These are phyloP conservation scores for Caenorhabditis virilis DNA, from an alignment of 2,888 invertebrate species.

Conservation along the genomic window DNA sequence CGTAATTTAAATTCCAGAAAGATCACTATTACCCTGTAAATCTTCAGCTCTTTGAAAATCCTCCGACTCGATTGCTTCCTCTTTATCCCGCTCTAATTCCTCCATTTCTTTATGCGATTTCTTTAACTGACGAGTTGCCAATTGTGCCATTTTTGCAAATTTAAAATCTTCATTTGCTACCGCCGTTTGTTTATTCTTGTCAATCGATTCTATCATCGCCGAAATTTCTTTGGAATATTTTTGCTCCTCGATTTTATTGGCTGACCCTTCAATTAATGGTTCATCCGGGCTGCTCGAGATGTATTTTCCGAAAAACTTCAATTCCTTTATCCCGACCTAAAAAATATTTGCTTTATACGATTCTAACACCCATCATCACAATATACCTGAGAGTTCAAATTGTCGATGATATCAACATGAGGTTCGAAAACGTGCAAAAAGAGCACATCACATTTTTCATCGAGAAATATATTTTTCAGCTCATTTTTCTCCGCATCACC, in stretches of 20 bases:
- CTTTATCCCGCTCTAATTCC: slow-evolving; percentile 51
- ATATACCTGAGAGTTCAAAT: slow-evolving; percentile 29
- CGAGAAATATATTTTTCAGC: slow-evolving; percentile 52
- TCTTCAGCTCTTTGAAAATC: slow-evolving; percentile 60
- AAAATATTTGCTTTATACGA: not conserved
- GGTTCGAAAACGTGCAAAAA: slow-evolving; percentile 28
- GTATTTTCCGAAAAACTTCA: slow-evolving; percentile 45
- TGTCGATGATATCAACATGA: slow-evolving; percentile 30
- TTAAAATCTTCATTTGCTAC: slow-evolving; percentile 49
- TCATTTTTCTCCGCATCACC: slow-evolving; percentile 39
- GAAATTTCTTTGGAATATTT: slow-evolving; percentile 46
- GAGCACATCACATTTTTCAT: slow-evolving; percentile 35
- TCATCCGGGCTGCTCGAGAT: slow-evolving; percentile 16
- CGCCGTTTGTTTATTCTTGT: slow-evolving; percentile 42
- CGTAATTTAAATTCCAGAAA: too few species aligned
- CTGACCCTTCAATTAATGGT: slow-evolving; percentile 8
- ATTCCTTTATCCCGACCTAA: slow-evolving; percentile 48
- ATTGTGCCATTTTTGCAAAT: slow-evolving; percentile 52
- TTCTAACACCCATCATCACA: too few species aligned
- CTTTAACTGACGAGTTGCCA: slow-evolving; percentile 37
- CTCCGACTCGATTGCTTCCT: slow-evolving; percentile 32
- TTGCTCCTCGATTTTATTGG: slow-evolving; percentile 19
- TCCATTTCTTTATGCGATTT: slow-evolving; percentile 49
- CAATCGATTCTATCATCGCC: slow-evolving; percentile 35
- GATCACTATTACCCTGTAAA: slow-evolving; percentile 33